Evolutionary conservation across 2,888 invertebrate species (phyloP), one percentile per base, ranked within the genome.

Genomic region (Noctua pronuba): DNA sequence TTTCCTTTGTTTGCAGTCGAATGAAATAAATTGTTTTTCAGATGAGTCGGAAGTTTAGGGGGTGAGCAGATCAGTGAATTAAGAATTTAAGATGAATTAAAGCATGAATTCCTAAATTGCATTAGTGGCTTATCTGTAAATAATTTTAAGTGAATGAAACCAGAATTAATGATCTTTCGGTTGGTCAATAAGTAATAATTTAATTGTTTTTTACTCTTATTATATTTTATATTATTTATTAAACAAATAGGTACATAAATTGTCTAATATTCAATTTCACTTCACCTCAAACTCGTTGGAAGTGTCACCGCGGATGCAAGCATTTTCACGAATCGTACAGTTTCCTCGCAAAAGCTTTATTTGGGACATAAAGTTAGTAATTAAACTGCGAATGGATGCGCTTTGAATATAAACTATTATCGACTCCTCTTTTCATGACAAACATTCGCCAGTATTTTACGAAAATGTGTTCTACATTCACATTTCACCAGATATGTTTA

Each of bases 1-100:
- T 79, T 83, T 83, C 49, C 73, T 86, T 77, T 77, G 65, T 75
- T 80, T 80, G 46, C 68, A 67, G 73, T 70, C 65, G 55, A 82
- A 80, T 52, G 2, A 65, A 82, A 79, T 79, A 58, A 68, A 69
- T 62, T 72, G 24, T 67, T 4, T 72, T 58, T 13, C 35, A 28
- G 66, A 72, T 52, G 46, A 41, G 41, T 46, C 31, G 24, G 38
- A 16, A 24, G 18, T 44, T 84, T 49, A 44, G 1, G 21, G 28
- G 1, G 31, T 31, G 24, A 75, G 21, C 8, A 66, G 31, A 35
- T 41, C 35, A 64, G 6, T 82, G 16, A 35, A 41, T 64, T 11
- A 24, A 31, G 18, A 58, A 58, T 58, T 58, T 28, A 58, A 11
- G 28, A 16, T 31, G 2, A 64, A 55, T 24, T n/a, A n/a, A 52